Base-by-base conservation (phyloP, 1,140 invertebrate species). In the Drosophila bifasciata region DNA sequence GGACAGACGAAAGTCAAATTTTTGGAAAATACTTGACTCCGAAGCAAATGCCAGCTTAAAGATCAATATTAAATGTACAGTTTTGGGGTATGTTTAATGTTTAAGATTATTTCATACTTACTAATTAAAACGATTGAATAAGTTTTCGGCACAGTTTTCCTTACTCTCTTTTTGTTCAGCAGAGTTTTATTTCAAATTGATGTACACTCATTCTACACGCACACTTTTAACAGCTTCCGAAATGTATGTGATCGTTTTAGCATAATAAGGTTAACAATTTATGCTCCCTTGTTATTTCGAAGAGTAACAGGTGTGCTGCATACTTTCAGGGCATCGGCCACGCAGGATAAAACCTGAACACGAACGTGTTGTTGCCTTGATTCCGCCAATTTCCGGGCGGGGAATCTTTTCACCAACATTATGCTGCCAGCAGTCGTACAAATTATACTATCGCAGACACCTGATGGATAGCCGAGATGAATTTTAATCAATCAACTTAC, bases 231-330 rank as follows among this genome's bases (percentile, higher is more conserved):
- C 25, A 28, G 25, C 8, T 32, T 32, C 9, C 28, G 32, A 36
- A 13, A 3, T 11, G 3, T 3, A 11, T 32, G 1, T 13, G 32
- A 36, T 36, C 32, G 11, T 17, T 16, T 28, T 6, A 46, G 17
- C 44, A 69, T 58, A 69, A 70, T 52, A 53, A 70, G 39, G 64
- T 70, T 39, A 36, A 70, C 64, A 51, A 59, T 68, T 69, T 68
- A 2, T 36, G 32, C 19, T 17, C 36, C 60, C 46, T 53, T 71
- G 55, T 48, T 52, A 36, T 7, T 4, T n/a, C 0, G 32, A 41
- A 41, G 48, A 41, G 68, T 71, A 71, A 71, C 68, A 71, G 68
- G 68, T 71, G 68, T 48, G 32, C 8, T 17, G 46, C 56, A 71
- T 19, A 41, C 23, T 17, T 48, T 23, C 17, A 48, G 68, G 55